A percentile compares a stretch with the other conserved stretches of the same genome.
Conservation (phyloP, 1,140 invertebrate species). For the Lamellibrachia luymesi region DNA sequence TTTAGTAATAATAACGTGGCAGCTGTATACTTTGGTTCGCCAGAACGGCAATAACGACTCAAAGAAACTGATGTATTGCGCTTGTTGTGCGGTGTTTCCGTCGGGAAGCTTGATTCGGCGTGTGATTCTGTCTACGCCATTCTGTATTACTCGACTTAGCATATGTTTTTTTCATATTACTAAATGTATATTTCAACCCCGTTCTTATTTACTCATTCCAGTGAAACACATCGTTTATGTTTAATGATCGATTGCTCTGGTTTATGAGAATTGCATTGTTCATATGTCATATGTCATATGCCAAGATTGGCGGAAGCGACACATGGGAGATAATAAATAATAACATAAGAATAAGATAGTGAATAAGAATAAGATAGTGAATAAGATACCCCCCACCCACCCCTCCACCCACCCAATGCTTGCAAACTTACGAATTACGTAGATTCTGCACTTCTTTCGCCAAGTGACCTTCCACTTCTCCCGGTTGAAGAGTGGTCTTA, state of each 20-base stretch:
- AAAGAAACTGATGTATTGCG: neutral
- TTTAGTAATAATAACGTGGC: neutral
- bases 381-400: no score
- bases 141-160: neutral
- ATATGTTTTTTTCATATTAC: neutral
- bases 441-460: constrained; percentile 74
- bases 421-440: neutral
- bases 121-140: neutral
- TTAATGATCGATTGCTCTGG: neutral
- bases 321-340: neutral
- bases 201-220: neutral
- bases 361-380: no score
- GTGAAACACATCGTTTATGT: neutral
- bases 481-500: constrained; percentile 70
- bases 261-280: neutral
- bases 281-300: neutral
- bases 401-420: neutral
- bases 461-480: constrained; percentile 75
- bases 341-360: no score
- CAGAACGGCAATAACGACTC: neutral
- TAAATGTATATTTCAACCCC: neutral
- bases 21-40: neutral
- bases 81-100: neutral
- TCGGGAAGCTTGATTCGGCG: neutral
- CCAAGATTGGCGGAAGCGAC: neutral